phyloP scores from a whole-genome alignment of 2,888 invertebrate species.

The Eristalis pertinax region DNA sequence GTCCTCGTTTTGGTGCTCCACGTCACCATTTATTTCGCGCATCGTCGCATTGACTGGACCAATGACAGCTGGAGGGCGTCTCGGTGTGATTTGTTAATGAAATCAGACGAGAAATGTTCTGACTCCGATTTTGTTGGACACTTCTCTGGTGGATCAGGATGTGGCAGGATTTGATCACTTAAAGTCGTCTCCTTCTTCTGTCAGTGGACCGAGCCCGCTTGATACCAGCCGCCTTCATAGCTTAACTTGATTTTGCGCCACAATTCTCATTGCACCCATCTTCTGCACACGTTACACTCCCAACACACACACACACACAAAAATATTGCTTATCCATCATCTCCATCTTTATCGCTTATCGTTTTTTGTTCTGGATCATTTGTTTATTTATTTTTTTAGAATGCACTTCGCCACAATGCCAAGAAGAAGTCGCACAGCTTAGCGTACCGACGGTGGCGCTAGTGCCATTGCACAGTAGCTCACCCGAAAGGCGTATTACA shows the following conservation, averaged over 20 bases:
- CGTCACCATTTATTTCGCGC: too few relatives aligned
- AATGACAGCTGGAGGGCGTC: too few relatives aligned
- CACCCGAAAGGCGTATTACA: slow-evolving; percentile 82
- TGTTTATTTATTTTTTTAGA: slow-evolving; percentile 73
- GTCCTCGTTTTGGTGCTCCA: too few relatives aligned
- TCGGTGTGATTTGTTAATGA: too few relatives aligned
- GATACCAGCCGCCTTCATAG: too few relatives aligned
- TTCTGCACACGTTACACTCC: not conserved
- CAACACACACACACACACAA: not conserved
- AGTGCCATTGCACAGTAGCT: slow-evolving; percentile 80
- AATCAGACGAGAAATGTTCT: too few relatives aligned
- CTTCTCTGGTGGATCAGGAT: too few relatives aligned
- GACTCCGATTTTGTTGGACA: too few relatives aligned
- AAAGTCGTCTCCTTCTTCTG: too few relatives aligned
- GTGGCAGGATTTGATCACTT: too few relatives aligned
- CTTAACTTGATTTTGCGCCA: not conserved
- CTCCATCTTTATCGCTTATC: not conserved
- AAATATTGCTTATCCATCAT: not conserved
- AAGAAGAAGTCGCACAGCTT: slow-evolving; percentile 78
- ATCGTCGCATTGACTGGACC: too few relatives aligned
- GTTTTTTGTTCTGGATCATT: not conserved
- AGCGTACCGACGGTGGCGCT: slow-evolving; percentile 81
- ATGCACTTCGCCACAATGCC: slow-evolving; percentile 79
- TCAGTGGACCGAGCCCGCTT: too few relatives aligned
- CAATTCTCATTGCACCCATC: not conserved